Conservation (phyloP, 2,888 invertebrate species). For the Ypsolopha sequella region DNA sequence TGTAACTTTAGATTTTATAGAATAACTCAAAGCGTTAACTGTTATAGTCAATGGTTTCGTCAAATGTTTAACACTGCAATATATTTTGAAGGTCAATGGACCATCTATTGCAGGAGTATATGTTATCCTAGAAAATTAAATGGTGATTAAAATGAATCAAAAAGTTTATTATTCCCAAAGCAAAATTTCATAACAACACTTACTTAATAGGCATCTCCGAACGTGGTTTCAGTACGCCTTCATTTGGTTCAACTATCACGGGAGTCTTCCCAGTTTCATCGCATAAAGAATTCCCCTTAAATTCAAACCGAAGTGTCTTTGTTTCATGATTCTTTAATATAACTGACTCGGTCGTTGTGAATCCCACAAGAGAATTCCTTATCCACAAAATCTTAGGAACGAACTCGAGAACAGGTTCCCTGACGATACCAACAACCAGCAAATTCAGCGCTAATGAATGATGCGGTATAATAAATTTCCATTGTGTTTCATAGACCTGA, state of each 20-base stretch:
- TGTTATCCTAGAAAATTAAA: slow-evolving; percentile 50
- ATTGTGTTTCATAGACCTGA: slow-evolving; percentile 73
- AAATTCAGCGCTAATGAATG: slow-evolving; percentile 67
- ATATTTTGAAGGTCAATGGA: slow-evolving; percentile 65
- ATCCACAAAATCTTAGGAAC: slow-evolving; percentile 70
- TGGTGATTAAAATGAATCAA: neutral
- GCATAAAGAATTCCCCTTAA: slow-evolving; percentile 65
- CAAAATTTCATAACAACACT: slow-evolving; percentile 9
- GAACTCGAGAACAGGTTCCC: slow-evolving; percentile 74
- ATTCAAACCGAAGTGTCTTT: slow-evolving; percentile 57
- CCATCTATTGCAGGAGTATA: slow-evolving; percentile 68
- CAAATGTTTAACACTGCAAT: slow-evolving; percentile 64
- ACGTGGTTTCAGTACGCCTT: slow-evolving; percentile 56
- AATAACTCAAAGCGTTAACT: slow-evolving; percentile 63
- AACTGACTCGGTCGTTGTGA: slow-evolving; percentile 48
- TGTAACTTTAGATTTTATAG: slow-evolving; percentile 59
- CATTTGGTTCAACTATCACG: slow-evolving; percentile 58
- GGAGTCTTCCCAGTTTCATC: slow-evolving; percentile 66
- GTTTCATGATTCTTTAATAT: slow-evolving; percentile 68
- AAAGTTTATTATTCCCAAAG: neutral
- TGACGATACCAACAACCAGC: slow-evolving; percentile 73
- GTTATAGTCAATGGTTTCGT: slow-evolving; percentile 59
- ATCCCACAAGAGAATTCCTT: slow-evolving; percentile 73
- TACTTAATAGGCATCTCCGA: slow-evolving; percentile 66
- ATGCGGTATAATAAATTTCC: slow-evolving; percentile 73